Evolutionary conservation across 2,888 invertebrate genomes (phyloP).

Genomic region (Polyploca ridens): DNA sequence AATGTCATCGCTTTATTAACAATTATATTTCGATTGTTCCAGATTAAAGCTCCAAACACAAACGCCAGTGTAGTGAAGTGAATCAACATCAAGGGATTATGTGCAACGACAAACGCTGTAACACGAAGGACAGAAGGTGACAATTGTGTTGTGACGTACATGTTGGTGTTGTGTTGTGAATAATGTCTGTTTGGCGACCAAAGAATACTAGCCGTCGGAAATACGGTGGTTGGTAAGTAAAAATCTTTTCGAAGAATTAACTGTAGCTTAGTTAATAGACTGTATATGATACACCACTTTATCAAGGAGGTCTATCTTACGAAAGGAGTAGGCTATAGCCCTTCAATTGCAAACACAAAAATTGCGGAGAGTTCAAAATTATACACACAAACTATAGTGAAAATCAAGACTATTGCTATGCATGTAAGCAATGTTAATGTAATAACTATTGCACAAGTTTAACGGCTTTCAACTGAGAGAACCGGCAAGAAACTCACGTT

Average conservation of each 20-base stretch:
- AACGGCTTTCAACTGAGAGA: too few species aligned
- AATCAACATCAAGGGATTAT: conserved; percentile 55
- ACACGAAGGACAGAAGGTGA: conserved; percentile 67
- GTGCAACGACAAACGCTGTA: conserved; percentile 54
- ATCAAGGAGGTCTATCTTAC: too few species aligned
- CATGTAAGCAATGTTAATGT: too few species aligned
- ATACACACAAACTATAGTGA: too few species aligned
- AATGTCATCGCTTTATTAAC: neutral
- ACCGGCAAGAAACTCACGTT: too few species aligned
- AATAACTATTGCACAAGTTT: too few species aligned
- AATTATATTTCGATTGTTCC: conserved; percentile 41
- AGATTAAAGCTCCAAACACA: conserved; percentile 34
- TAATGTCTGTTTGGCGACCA: conserved; percentile 71
- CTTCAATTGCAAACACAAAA: too few species aligned
- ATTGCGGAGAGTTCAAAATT: too few species aligned
- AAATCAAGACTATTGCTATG: too few species aligned
- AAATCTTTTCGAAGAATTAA: conserved; percentile 27
- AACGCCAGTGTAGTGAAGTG: conserved; percentile 52
- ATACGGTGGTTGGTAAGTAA: conserved; percentile 68
- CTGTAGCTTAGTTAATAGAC: too few species aligned
- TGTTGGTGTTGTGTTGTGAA: conserved; percentile 60
- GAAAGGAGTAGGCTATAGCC: too few species aligned
- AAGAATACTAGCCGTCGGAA: conserved; percentile 79
- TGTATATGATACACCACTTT: too few species aligned
- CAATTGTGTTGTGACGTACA: conserved; percentile 60